Conservation (phyloP, 2,113 vertebrate genomes). For the Brevimyrus niger region DNA sequence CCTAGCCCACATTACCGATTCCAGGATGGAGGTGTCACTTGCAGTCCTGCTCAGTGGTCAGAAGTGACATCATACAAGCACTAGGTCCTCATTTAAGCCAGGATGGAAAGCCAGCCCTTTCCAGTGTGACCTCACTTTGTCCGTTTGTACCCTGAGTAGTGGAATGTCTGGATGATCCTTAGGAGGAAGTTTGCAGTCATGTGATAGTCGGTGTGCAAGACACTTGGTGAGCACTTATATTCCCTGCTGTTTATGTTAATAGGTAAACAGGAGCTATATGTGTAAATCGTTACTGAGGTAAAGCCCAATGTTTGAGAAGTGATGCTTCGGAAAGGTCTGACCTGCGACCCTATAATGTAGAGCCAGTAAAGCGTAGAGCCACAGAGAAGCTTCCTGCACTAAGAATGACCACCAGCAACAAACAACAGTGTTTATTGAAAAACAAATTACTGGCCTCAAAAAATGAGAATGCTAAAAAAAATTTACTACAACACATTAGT, state of each 20-base stretch:
- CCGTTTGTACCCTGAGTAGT: background rate
- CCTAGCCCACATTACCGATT: constrained; percentile 65
- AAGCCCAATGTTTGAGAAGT: background rate
- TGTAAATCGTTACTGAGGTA: background rate
- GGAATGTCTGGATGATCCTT: background rate
- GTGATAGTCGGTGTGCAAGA: background rate
- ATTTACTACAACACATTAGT: constrained; percentile 61
- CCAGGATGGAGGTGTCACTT: constrained; percentile 58
- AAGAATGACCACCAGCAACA: background rate
- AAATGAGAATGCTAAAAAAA: background rate
- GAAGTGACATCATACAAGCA: background rate
- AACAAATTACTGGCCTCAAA: background rate
- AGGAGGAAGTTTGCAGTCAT: background rate
- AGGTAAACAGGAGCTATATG: background rate
- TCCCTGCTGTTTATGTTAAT: background rate
- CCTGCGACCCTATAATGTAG: background rate
- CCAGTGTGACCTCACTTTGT: background rate
- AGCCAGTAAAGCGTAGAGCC: background rate
- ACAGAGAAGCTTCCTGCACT: background rate
- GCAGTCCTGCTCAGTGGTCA: constrained; percentile 34
- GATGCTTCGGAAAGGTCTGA: background rate
- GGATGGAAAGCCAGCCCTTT: background rate
- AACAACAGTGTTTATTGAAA: background rate
- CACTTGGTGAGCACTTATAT: background rate
- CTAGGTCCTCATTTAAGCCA: background rate